These are phyloP conservation scores for Anser cygnoides DNA, from an alignment of 2,113 vertebrate genomes.

Conservation along the genomic window DNA sequence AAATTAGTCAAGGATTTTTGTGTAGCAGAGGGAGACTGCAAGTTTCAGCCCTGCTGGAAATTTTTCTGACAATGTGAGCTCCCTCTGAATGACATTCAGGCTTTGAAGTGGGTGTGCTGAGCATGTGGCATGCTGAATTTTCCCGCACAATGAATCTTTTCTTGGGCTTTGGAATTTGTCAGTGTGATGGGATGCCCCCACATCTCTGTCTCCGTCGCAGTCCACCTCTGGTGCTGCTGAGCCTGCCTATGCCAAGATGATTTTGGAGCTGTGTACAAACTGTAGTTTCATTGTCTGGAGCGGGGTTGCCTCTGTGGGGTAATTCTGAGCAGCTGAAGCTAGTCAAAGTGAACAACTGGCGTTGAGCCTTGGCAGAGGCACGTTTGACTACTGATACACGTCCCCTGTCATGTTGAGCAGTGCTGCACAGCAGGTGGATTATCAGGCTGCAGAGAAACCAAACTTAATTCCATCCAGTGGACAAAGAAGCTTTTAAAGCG, in stretches of 20 bases:
- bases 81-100: neutral
- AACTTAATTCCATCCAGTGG: neutral
- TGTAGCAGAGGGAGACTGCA: neutral
- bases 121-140: neutral
- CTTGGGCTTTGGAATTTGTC: neutral
- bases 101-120: neutral
- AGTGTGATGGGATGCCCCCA: neutral
- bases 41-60: neutral
- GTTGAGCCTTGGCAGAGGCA: neutral
- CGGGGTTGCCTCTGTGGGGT: neutral
- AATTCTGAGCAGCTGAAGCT: neutral
- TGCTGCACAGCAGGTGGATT: neutral
- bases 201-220: neutral
- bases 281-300: neutral
- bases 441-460: neutral
- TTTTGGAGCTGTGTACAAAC: neutral
- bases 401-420: neutral
- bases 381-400: neutral
- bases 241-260: too few relatives aligned
- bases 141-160: neutral
- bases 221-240: neutral
- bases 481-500: neutral
- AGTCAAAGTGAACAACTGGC: neutral
- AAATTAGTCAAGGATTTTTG: neutral
- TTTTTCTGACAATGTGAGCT: neutral